Base-by-base conservation (phyloP, 2,888 invertebrate species). In the Drosophila ustulata region DNA sequence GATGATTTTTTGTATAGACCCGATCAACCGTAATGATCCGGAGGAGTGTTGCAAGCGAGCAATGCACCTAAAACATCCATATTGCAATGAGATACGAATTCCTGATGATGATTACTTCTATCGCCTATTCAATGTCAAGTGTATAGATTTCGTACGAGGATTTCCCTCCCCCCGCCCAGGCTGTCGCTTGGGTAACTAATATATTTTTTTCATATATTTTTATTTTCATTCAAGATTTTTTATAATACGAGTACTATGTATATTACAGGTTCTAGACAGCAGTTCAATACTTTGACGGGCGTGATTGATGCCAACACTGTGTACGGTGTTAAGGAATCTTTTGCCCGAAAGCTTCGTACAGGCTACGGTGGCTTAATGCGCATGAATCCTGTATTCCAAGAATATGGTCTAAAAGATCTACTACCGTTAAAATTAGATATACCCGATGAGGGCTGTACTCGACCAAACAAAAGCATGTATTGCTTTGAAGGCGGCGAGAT, bases 401-500 rank as follows among this genome's bases (percentile, higher is more conserved):
- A 97, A 88, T 97, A 96, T 80, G 97, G 97, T 0, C 93, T 98
- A 0, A 97, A 97, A 91, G 98, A 98, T 90, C 93, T 98, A 74
- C 92, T 98, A 45, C 98, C 98, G 0, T 93, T 97, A 53, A 98
- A 98, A 91, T 93, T 97, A 55, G 97, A 97, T 88, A 96, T 97
- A 80, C 97, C 98, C 13, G 98, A 98, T 90, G 97, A 98, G 93
- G 98, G 98, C 37, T 98, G 98, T 92, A 97, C 97, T 2, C 94
- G 98, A 64, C 97, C 97, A 0, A 97, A 97, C 92, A 94, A 95
- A 89, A 96, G 97, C 75, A 97, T 97, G 96, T 97, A 95, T 91
- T 98, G 98, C 91, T 98, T 98, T 89, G 97, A 98, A 94, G 97
- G 96, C 78, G 97, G 97, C 88, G 98, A 98, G 93, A 97, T 97